Evolutionary conservation across 2,797 vertebrate species (phyloP), one percentile per base, ranked within the genome.

Genomic region (Galaxias olidus): DNA sequence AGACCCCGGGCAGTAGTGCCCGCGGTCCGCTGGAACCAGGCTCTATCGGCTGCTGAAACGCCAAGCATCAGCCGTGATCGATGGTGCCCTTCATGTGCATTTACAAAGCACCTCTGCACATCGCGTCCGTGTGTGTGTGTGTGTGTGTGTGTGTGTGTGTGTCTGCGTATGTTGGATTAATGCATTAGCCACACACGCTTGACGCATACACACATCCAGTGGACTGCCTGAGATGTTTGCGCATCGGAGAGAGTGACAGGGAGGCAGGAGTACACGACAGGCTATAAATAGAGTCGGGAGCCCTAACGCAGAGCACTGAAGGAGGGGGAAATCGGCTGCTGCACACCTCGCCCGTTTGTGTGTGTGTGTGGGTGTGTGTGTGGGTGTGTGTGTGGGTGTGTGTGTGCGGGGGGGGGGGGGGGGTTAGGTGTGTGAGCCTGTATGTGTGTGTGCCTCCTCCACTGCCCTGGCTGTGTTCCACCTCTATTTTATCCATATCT

Each of bases 201-300:
- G 18, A 56, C 18, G 47, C n/a, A 53, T 20, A 47, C n/a, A 64
- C 14, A 57, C 67, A 59, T 18, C 44, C 58, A 59, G 30, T 41
- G n/a, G 44, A n/a, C 40, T n/a, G 56, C 9, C 9, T n/a, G 43
- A 9, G 18, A 41, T 54, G 19, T 56, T 49, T 48, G 30, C 51
- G 11, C 48, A 17, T 10, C 17, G 6, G 51, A 30, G n/a, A 41
- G 54, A 73, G 57, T 71, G 66, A 58, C 59, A 56, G 69, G 58
- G 49, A 64, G 45, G 52, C 65, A 71, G 59, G 50, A 60, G 59
- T 66, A 74, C 61, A 68, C 66, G 59, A 53, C 45, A 18, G 20
- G 52, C 76, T 82, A 82, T 82, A 74, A 77, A 82, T 80, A 84
- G 80, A 17, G 18, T 8, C 40, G 15, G 30, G 56, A 59, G 74